Evolutionary conservation across 2,797 vertebrate species (phyloP).

Genomic region (Melanotaenia maccullochi): DNA sequence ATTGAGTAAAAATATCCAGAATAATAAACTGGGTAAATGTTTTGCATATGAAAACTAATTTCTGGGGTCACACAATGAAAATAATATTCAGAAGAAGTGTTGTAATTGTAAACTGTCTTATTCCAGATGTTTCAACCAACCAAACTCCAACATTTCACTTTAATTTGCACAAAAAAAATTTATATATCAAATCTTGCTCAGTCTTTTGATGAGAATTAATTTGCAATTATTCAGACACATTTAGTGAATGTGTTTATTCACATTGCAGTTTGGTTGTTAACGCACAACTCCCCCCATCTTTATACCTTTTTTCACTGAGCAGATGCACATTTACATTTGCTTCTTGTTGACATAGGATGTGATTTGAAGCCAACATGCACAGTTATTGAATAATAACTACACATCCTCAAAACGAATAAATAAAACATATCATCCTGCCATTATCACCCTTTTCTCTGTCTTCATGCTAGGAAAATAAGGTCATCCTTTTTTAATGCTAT

Average conservation of each 20-base stretch:
- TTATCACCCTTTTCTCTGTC: slow-evolving; percentile 71
- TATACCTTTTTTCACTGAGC: slow-evolving; percentile 45
- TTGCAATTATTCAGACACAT: slow-evolving; percentile 10
- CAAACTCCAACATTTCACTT: not conserved
- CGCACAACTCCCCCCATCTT: slow-evolving; percentile 41
- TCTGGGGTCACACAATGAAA: not conserved
- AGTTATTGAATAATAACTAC: slow-evolving; percentile 76
- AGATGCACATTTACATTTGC: slow-evolving; percentile 63
- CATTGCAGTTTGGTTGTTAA: slow-evolving; percentile 35
- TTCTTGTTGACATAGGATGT: slow-evolving; percentile 60
- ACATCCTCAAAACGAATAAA: slow-evolving; percentile 77
- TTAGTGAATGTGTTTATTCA: slow-evolving; percentile 31
- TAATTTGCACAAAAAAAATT: not conserved
- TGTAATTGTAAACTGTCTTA: not conserved
- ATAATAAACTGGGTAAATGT: slow-evolving; percentile 4
- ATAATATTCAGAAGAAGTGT: not conserved
- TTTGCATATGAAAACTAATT: slow-evolving; percentile 1
- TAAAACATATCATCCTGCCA: slow-evolving; percentile 73
- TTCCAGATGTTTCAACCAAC: not conserved
- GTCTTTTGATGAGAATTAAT: slow-evolving; percentile 5
- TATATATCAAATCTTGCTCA: not conserved
- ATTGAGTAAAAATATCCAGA: not conserved
- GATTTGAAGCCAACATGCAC: slow-evolving; percentile 66
- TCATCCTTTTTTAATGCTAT: slow-evolving; percentile 75
- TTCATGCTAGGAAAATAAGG: slow-evolving; percentile 67